Evolutionary conservation across 2,888 invertebrate species (phyloP).

Genomic region (Aphodius sticticus): DNA sequence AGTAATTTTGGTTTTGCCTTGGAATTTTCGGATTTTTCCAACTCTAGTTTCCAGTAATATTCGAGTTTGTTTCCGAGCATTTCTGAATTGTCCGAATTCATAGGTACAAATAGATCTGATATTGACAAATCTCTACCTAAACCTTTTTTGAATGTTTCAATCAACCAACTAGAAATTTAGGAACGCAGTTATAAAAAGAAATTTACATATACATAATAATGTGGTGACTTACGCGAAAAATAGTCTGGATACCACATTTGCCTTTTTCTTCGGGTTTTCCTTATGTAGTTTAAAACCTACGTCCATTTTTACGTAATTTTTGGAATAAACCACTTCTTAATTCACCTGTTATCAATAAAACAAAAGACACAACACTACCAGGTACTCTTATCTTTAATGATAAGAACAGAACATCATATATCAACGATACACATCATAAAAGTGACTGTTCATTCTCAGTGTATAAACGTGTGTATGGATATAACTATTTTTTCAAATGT

Average conservation of each 20-base stretch:
- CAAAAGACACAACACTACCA: background rate
- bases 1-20: slow-evolving; percentile 67
- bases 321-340: background rate
- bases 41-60: slow-evolving; percentile 71
- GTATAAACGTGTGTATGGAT: background rate
- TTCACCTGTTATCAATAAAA: background rate
- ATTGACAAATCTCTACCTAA: slow-evolving; percentile 74
- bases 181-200: background rate
- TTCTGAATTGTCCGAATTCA: slow-evolving; percentile 73
- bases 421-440: background rate
- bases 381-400: background rate
- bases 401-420: background rate
- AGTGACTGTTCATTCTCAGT: background rate
- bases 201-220: background rate
- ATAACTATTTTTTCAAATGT: background rate
- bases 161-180: slow-evolving; percentile 71
- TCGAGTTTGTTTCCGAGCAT: slow-evolving; percentile 73
- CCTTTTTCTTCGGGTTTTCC: slow-evolving; percentile 43
- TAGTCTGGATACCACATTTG: slow-evolving; percentile 42
- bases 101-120: slow-evolving; percentile 77
- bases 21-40: slow-evolving; percentile 60
- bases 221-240: slow-evolving; percentile 37
- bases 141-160: slow-evolving; percentile 79
- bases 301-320: slow-evolving; percentile 41
- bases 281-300: slow-evolving; percentile 40